Evolutionary conservation across 2,888 invertebrate genomes (phyloP), one percentile per base, ranked within the genome.

Genomic region (Idaea straminata): DNA sequence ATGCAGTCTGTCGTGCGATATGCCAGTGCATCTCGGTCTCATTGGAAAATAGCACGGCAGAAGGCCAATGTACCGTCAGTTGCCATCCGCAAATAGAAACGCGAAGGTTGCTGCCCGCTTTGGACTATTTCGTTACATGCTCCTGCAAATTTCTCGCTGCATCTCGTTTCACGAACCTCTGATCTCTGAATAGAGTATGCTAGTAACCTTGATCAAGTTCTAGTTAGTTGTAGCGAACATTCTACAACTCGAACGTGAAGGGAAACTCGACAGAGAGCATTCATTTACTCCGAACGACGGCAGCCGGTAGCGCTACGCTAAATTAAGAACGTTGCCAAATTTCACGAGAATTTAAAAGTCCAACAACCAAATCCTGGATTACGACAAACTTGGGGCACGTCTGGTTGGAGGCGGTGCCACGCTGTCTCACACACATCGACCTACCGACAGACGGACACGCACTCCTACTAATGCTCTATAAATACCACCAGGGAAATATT

Each of bases 401-500:
- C 87, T 88, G 86, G 83, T 84, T 82, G 82, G 80, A 86, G 86
- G 83, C 86, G 92, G 92, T 91, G 91, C 92, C 92, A 92, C 89
- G 91, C 92, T 84, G 92, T 92, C 92, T 92, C 90, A 89, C 87
- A 87, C 83, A 83, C 81, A 86, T 84, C 84, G 86, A 85, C 81
- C 87, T 80, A 81, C 86, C 84, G 79, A 86, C 86, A 86, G 83
- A 86, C 87, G 80, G 78, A 86, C 87, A 87, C 89, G 83, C 88
- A 91, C 90, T 88, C 89, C 87, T 86, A 86, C 88, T 81, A 85
- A 85, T 83, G 86, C 83, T 90, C 91, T 91, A 92, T 89, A 89
- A 91, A 92, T 92, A 92, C 80, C 87, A 77, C 77, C 83, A 85
- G 83, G 83, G 87, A 90, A 91, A 91, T 92, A 92, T 92, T 92